A percentile compares a stretch with the other conserved stretches of the same genome.
phyloP scores from a whole-genome alignment of 2,797 vertebrate species.

The Lophius americanus region DNA sequence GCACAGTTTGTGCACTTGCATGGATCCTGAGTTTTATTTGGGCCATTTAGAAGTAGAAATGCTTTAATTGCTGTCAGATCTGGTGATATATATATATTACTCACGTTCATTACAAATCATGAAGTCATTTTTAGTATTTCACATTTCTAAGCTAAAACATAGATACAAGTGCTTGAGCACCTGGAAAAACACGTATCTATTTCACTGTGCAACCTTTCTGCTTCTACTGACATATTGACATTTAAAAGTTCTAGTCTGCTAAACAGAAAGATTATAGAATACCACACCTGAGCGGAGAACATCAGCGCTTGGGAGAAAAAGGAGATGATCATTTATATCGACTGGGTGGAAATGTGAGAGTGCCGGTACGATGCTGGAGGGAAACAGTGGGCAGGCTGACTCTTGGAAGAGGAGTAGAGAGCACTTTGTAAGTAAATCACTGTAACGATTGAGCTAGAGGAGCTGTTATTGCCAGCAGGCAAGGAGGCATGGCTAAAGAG shows the following conservation, averaged over 20 bases:
- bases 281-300: slow-evolving; percentile 45
- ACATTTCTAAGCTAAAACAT: neutral
- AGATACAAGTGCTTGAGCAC: no score
- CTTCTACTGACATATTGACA: slow-evolving; percentile 26
- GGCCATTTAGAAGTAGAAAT: neutral
- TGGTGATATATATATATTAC: neutral
- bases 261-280: slow-evolving; percentile 25
- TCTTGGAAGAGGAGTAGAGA: slow-evolving; percentile 58
- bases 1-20: neutral
- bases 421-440: slow-evolving; percentile 72
- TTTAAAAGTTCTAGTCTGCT: slow-evolving; percentile 28
- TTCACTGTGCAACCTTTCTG: slow-evolving; percentile 3
- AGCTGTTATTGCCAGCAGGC: slow-evolving; percentile 66
- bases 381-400: slow-evolving; percentile 47
- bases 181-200: neutral
- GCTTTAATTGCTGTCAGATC: neutral
- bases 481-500: slow-evolving; percentile 38
- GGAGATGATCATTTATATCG: slow-evolving; percentile 63
- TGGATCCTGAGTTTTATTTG: neutral
- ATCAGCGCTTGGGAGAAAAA: slow-evolving; percentile 28
- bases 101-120: neutral
- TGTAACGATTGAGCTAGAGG: slow-evolving; percentile 65
- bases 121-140: neutral
- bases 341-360: slow-evolving; percentile 52
- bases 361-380: slow-evolving; percentile 43